These are phyloP conservation scores for Urosaurus nigricauda DNA, from an alignment of 2,797 vertebrate genomes.

Conservation along the genomic window DNA sequence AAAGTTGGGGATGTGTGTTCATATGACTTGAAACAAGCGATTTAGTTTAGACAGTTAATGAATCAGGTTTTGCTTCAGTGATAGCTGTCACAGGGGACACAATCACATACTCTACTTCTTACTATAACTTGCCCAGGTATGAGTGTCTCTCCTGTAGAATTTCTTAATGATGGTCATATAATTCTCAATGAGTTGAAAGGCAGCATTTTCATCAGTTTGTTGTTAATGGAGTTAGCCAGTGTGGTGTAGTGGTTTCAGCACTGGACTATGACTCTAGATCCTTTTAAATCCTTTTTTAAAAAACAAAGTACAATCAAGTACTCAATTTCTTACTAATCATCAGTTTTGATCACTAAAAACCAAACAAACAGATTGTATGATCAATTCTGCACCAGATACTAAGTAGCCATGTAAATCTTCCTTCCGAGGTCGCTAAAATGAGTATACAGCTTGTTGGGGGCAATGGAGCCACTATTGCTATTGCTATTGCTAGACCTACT, in stretches of 20 bases:
- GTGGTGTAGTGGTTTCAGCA: too few relatives aligned
- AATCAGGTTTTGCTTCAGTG: neutral
- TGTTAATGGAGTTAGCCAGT: neutral
- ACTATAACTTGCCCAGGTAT: neutral
- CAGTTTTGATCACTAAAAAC: slow-evolving; percentile 37
- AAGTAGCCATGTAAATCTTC: too few relatives aligned
- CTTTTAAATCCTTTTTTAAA: neutral
- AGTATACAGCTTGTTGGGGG: too few relatives aligned
- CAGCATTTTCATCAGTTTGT: neutral
- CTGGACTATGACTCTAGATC: too few relatives aligned
- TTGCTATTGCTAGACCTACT: too few relatives aligned
- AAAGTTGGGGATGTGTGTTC: neutral
- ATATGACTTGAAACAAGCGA: neutral
- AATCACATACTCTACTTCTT: neutral
- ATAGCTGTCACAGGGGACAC: neutral
- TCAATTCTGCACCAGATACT: slow-evolving; percentile 30
- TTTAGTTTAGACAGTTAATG: neutral
- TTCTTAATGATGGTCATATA: neutral
- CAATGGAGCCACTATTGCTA: too few relatives aligned
- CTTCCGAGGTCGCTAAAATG: too few relatives aligned
- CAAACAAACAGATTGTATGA: slow-evolving; percentile 19
- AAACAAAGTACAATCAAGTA: slow-evolving; percentile 21
- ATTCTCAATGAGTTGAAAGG: neutral
- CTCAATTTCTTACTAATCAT: slow-evolving; percentile 29
- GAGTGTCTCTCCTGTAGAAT: neutral